Conservation (phyloP, 2,888 invertebrate species). For the Thalpophila matura region DNA sequence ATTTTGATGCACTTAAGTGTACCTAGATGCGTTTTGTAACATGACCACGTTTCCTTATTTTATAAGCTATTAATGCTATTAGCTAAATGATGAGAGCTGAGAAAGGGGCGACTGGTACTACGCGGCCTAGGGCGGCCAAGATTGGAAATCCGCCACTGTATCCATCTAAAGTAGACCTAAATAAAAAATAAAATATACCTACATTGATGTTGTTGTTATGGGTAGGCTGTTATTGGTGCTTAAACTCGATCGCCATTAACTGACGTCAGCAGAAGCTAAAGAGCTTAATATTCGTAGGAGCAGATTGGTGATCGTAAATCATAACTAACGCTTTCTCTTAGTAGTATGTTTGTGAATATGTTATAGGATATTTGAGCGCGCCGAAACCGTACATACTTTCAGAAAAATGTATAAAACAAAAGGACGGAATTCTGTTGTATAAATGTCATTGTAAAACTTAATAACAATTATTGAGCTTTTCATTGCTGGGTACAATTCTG, state of each 20-base stretch:
- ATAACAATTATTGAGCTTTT: constrained; percentile 1
- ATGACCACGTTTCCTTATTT: no score
- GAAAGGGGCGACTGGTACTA: no score
- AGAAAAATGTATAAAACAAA: constrained; percentile 15
- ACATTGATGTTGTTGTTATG: constrained; percentile 18
- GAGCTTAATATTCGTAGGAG: constrained; percentile 17
- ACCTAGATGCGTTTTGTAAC: no score
- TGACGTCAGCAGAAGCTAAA: constrained; percentile 27
- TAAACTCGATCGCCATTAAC: constrained; percentile 31
- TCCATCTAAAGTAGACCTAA: background rate
- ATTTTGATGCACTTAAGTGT: no score
- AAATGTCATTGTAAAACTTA: constrained; percentile 6
- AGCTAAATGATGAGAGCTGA: no score
- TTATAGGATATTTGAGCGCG: background rate
- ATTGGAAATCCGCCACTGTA: no score
- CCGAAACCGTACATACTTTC: background rate
- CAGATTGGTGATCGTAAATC: constrained; percentile 35
- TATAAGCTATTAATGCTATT: no score
- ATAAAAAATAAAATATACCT: no score
- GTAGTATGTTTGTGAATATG: constrained; percentile 3
- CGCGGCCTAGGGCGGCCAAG: no score
- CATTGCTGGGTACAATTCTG: background rate
- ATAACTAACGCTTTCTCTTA: constrained; percentile 13
- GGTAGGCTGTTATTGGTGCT: constrained; percentile 15
- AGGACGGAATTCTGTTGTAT: constrained; percentile 4